Percentiles rank a stretch among this genome's conserved stretches.
These are phyloP conservation scores for Julus scanicus DNA, from an alignment of 2,888 invertebrate genomes.

Conservation along the genomic window DNA sequence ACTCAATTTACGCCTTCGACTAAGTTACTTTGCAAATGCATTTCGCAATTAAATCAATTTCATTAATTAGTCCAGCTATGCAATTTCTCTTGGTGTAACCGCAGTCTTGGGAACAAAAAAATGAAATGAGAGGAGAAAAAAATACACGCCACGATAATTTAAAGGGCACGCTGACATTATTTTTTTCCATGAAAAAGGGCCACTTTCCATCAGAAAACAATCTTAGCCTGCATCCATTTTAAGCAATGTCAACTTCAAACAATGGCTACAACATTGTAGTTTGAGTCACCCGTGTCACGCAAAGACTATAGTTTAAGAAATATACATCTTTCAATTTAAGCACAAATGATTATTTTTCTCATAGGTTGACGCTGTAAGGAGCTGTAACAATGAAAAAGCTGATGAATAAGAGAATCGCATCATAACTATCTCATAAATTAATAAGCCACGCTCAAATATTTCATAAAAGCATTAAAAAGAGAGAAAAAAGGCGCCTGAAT, in stretches of 20 bases:
- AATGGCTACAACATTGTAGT: not conserved
- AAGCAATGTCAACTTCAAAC: slow-evolving; percentile 30
- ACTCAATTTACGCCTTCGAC: not conserved
- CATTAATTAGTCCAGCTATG: not conserved
- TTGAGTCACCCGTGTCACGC: slow-evolving; percentile 10
- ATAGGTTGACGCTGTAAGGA: not conserved
- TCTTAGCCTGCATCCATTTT: not conserved
- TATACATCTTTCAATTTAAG: slow-evolving; percentile 6
- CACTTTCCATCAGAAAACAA: slow-evolving; percentile 6
- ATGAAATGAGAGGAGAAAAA: not conserved
- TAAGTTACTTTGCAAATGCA: not conserved
- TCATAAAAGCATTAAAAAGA: slow-evolving; percentile 30
- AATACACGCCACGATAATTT: not conserved
- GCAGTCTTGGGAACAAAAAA: not conserved
- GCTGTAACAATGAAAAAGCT: not conserved
- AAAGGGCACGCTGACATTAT: slow-evolving; percentile 2
- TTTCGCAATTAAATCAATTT: not conserved
- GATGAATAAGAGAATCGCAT: slow-evolving; percentile 38
- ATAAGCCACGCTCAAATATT: slow-evolving; percentile 39
- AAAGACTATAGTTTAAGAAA: slow-evolving; percentile 31
- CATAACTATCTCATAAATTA: slow-evolving; percentile 26
- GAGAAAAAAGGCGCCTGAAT: slow-evolving; percentile 39
- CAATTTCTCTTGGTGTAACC: not conserved
- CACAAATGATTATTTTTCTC: slow-evolving; percentile 26
- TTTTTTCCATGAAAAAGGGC: not conserved